Evolutionary conservation across 2,888 invertebrate genomes (phyloP).

Genomic region (Meta bourneti): DNA sequence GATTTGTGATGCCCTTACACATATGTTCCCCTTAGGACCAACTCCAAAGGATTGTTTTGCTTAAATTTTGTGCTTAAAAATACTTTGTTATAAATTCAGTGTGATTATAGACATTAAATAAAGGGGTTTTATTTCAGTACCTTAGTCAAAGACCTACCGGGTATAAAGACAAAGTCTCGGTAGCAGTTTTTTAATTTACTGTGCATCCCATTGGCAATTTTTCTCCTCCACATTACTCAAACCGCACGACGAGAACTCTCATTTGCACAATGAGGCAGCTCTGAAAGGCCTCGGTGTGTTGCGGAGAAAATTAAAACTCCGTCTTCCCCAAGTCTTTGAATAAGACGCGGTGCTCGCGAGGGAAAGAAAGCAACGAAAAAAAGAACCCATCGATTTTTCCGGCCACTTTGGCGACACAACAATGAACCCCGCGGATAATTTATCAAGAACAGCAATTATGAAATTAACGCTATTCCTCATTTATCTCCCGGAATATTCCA

Average conservation of each 20-base stretch:
- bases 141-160: no score
- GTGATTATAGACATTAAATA: no score
- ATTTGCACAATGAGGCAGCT: not conserved
- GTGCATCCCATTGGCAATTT: not conserved
- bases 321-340: not conserved
- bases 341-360: not conserved
- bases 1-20: no score
- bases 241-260: not conserved
- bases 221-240: not conserved
- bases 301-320: not conserved
- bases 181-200: not conserved
- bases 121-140: no score
- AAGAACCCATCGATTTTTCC: conserved; percentile 3
- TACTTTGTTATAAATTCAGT: no score
- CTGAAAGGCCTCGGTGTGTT: not conserved
- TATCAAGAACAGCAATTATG: conserved; percentile 49
- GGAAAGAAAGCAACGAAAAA: not conserved
- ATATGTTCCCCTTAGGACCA: no score
- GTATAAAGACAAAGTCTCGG: no score
- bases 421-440: conserved; percentile 26
- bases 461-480: conserved; percentile 50
- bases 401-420: conserved; percentile 8
- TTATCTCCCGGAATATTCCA: not conserved
- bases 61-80: no score
- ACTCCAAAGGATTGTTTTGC: no score